phyloP scores from a whole-genome alignment of 2,113 vertebrate species.

The Centropristis striata region DNA sequence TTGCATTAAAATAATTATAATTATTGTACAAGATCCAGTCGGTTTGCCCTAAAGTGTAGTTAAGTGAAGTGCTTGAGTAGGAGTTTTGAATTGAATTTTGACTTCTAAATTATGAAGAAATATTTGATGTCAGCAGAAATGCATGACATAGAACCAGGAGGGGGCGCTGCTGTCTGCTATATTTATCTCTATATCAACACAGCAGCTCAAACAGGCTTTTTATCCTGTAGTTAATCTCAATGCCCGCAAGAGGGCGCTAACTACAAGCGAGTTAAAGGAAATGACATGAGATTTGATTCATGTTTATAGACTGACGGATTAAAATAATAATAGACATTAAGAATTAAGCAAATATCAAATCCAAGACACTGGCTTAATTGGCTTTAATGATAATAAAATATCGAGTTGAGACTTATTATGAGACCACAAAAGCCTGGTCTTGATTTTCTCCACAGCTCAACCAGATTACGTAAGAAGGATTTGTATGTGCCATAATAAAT shows the following conservation, averaged over 20 bases:
- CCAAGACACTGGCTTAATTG: background rate
- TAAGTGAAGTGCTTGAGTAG: no score
- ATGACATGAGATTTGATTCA: background rate
- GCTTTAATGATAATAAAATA: conserved; percentile 6
- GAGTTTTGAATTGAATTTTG: no score
- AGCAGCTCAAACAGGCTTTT: fast-evolving
- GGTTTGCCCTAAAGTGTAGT: no score
- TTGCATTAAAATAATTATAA: no score
- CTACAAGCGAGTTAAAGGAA: background rate
- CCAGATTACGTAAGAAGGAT: conserved; percentile 13
- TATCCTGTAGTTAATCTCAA: background rate
- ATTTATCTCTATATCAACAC: fast-evolving
- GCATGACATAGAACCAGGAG: no score
- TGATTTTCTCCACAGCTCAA: background rate
- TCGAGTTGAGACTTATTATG: background rate
- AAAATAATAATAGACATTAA: conserved; percentile 13
- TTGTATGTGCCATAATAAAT: conserved; percentile 3
- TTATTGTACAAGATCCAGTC: no score
- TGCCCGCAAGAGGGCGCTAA: conserved; percentile 49
- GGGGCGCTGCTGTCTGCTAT: conserved; percentile 28
- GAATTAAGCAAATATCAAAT: background rate
- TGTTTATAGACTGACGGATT: conserved; percentile 2
- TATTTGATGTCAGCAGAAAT: no score
- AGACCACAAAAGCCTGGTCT: background rate
- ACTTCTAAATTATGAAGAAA: no score